Conservation (phyloP, 2,797 vertebrate species). For the Diplodus sargus region DNA sequence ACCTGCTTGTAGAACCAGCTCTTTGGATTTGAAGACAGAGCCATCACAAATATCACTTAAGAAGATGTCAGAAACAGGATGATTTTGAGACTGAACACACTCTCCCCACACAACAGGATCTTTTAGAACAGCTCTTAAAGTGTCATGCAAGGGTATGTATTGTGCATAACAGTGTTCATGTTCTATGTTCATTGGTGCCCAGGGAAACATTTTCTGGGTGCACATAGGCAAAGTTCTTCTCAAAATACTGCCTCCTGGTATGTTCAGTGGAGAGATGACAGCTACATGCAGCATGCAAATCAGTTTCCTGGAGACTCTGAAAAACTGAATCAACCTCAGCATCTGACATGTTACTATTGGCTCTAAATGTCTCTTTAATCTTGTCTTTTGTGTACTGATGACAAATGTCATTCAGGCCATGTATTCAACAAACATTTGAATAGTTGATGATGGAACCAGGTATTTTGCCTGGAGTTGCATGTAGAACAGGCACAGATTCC, state of each 20-base stretch:
- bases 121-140: no score
- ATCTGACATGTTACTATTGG: conserved; percentile 14
- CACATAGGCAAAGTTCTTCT: conserved; percentile 47
- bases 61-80: no score
- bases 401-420: conserved; percentile 13
- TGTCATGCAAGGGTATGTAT: conserved; percentile 27
- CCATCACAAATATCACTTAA: no score
- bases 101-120: no score
- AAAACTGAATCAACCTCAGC: conserved; percentile 31
- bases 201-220: conserved; percentile 46
- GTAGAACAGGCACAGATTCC: no score
- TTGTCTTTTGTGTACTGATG: conserved; percentile 30
- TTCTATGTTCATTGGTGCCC: conserved; percentile 45
- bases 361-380: conserved; percentile 25
- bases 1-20: no score
- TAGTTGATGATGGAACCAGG: conserved; percentile 9
- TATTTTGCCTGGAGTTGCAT: neutral
- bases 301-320: conserved; percentile 21
- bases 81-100: no score
- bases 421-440: neutral
- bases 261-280: conserved; percentile 35
- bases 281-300: conserved; percentile 48
- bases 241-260: conserved; percentile 2
- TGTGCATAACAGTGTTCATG: conserved; percentile 43
- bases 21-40: no score